phyloP scores from a whole-genome alignment of 2,113 vertebrate species.

The Chloropsis hardwickii region DNA sequence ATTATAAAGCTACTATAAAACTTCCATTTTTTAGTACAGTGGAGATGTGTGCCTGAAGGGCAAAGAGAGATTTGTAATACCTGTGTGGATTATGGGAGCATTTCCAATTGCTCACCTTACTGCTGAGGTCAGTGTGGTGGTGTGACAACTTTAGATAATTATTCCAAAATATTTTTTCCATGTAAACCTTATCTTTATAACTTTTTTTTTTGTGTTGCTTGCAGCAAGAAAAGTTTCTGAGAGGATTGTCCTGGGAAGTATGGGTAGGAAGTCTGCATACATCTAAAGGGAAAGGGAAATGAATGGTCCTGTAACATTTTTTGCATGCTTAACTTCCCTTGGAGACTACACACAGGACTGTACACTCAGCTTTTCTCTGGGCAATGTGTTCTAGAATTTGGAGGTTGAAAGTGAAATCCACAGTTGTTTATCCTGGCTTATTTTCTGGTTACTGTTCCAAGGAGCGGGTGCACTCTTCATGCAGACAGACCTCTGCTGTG shows the following conservation, averaged over 20 bases:
- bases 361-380: neutral
- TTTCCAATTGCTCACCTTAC: rapidly evolving
- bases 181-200: neutral
- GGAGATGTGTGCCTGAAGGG: neutral
- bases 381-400: neutral
- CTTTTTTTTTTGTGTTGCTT: neutral
- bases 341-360: neutral
- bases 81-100: neutral
- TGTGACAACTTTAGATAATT: neutral
- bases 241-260: neutral
- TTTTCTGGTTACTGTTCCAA: neutral
- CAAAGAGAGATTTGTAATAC: neutral
- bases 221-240: neutral
- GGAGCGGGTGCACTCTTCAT: neutral
- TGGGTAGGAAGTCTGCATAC: neutral
- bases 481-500: neutral
- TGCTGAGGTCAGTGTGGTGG: neutral
- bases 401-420: neutral
- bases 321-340: neutral
- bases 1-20: neutral
- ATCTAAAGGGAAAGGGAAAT: neutral
- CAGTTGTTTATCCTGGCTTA: neutral
- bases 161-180: neutral
- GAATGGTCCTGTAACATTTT: neutral
- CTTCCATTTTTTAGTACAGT: neutral